Evolutionary conservation across 2,888 invertebrate genomes (phyloP), one percentile per base, ranked within the genome.

Genomic region (Amphipoea oculea): DNA sequence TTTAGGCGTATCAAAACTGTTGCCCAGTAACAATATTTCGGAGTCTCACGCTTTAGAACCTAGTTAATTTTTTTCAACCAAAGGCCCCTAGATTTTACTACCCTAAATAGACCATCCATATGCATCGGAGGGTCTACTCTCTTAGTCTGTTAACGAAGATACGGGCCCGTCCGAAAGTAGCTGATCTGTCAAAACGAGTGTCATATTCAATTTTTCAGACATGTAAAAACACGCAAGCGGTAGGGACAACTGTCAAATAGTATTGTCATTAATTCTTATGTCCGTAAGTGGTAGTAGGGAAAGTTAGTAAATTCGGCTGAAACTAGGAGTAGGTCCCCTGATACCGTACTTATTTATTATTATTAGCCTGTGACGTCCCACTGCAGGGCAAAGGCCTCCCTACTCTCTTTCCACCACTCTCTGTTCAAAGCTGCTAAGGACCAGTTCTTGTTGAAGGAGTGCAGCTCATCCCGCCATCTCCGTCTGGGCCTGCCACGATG

Each of bases 1-100:
- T 48, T 76, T 62, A 76, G 48, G 36, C 45, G 9, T n/a, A 51
- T 20, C 45, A n/a, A 54, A 73, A 45, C n/a, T 29, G 14, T 71
- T 63, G 23, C 36, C 3, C 14, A 57, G 9, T 9, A 17, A 70
- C 70, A 70, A 5, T 70, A 60, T 14, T 36, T 36, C 9, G 4
- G 9, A 23, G 14, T 5, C 14, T 23, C 7, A 36, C 20, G 2
- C 7, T 23, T 29, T 29, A 68, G 29, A 11, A 29, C 17, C 17
- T 42, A 67, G 4, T 40, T n/a, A 2, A 29, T 29, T 12, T 5
- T 12, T 12, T 51, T 29, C 23, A 54, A 6, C 6, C 29, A 36
- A 36, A 45, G n/a, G 5, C 0, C 5, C 45, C 20, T 40, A 11
- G 17, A n/a, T 45, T 4, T 45, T 11, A 70, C 17, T 5, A 6